Evolutionary conservation across 2,113 vertebrate genomes (phyloP).

Genomic region (Agapornis roseicollis): DNA sequence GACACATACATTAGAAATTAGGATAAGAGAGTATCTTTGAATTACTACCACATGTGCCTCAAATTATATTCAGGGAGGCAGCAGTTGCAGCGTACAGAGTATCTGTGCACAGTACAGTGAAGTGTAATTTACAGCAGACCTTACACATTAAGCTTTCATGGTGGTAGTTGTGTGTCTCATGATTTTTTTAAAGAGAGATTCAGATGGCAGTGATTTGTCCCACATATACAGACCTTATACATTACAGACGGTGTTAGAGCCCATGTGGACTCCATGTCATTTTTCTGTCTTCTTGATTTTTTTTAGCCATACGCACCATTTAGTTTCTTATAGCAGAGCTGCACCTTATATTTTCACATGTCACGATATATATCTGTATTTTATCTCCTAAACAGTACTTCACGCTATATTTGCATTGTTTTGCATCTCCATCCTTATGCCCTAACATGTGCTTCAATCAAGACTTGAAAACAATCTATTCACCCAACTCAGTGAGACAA

Average conservation of each 20-base stretch:
- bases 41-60: neutral
- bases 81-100: neutral
- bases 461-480: neutral
- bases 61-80: neutral
- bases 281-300: neutral
- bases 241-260: neutral
- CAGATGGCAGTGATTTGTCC: neutral
- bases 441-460: neutral
- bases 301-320: neutral
- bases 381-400: neutral
- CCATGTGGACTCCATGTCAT: too few species aligned
- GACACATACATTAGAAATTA: neutral
- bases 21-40: neutral
- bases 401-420: neutral
- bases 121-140: neutral
- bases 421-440: neutral
- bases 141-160: slow-evolving; percentile 3
- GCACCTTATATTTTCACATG: neutral
- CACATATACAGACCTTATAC: neutral
- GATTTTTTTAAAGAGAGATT: slow-evolving; percentile 1
- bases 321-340: neutral
- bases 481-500: neutral
- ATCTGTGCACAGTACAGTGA: neutral
- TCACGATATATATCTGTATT: neutral
- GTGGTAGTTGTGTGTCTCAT: neutral